These are phyloP conservation scores for Drosophila fungiperda DNA, from an alignment of 2,888 invertebrate genomes.

Conservation along the genomic window DNA sequence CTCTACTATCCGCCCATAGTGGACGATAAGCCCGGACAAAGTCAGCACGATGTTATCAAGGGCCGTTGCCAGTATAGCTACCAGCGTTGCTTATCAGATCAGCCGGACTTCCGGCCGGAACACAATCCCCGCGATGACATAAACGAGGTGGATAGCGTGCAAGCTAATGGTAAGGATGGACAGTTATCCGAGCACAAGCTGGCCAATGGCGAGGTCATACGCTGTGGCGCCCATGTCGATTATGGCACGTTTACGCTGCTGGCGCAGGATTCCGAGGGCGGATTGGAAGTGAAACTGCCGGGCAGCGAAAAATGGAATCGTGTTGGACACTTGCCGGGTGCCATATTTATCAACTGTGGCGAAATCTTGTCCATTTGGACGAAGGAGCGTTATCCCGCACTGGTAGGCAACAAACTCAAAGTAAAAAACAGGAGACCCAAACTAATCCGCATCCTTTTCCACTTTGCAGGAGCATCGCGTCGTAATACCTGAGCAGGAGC, in stretches of 20 bases:
- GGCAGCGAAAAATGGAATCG: slow-evolving; percentile 90
- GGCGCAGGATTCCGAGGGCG: slow-evolving; percentile 91
- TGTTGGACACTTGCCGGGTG: slow-evolving; percentile 91
- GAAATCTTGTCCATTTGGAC: slow-evolving; percentile 92
- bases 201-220: slow-evolving; percentile 85
- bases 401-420: slow-evolving; percentile 85
- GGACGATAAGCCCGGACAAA: slow-evolving; percentile 86
- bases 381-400: slow-evolving; percentile 88
- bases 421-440: not conserved
- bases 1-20: slow-evolving; percentile 90
- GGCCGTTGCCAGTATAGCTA: slow-evolving; percentile 85
- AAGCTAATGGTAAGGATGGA: slow-evolving; percentile 45
- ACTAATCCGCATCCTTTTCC: slow-evolving; percentile 5
- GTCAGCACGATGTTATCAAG: slow-evolving; percentile 86
- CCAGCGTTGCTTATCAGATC: slow-evolving; percentile 84
- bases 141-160: slow-evolving; percentile 65
- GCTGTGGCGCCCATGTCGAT: slow-evolving; percentile 91
- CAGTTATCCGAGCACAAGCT: slow-evolving; percentile 81
- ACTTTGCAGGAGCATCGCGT: slow-evolving; percentile 89
- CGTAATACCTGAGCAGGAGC: slow-evolving; percentile 89
- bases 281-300: slow-evolving; percentile 88
- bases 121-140: slow-evolving; percentile 80
- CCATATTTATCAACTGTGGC: slow-evolving; percentile 91
- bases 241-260: slow-evolving; percentile 91
- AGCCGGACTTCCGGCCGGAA: slow-evolving; percentile 84